Conservation (phyloP, 1,140 invertebrate genomes). For the Drosophila azteca region DNA sequence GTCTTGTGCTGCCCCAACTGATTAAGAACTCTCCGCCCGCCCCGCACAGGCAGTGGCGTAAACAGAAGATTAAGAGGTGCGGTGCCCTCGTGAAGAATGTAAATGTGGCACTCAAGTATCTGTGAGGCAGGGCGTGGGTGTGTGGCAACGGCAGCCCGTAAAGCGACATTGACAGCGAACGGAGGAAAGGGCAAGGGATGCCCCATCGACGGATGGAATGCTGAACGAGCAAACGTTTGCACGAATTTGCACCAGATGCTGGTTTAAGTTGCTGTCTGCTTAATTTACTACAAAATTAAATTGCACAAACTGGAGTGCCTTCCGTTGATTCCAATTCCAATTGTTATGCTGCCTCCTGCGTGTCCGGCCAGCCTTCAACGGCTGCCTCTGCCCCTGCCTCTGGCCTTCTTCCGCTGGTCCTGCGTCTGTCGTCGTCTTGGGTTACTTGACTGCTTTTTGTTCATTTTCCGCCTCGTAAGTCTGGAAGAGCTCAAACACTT, state of each 20-base stretch:
- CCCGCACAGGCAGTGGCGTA: no score
- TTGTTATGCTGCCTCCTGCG: slow-evolving; percentile 40
- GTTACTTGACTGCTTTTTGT: slow-evolving; percentile 43
- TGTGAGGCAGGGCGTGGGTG: no score
- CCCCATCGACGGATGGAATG: no score
- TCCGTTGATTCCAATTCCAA: slow-evolving; percentile 35
- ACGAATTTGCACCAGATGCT: slow-evolving; percentile 52
- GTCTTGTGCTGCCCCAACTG: no score
- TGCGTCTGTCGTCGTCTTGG: background rate
- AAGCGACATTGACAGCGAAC: no score
- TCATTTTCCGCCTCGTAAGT: slow-evolving; percentile 66
- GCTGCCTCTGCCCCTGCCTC: background rate
- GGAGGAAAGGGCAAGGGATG: no score
- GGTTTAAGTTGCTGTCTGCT: slow-evolving; percentile 54
- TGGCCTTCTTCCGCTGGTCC: background rate
- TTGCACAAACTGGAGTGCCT: slow-evolving; percentile 53
- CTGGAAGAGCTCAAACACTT: slow-evolving; percentile 52
- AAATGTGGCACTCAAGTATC: no score
- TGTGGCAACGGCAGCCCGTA: no score
- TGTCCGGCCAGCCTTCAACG: slow-evolving; percentile 29
- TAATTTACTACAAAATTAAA: slow-evolving; percentile 70
- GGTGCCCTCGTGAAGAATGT: no score
- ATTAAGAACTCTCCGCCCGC: no score
- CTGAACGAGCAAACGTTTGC: slow-evolving; percentile 40
- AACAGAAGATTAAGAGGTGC: no score